Base-by-base conservation (phyloP, 2,888 invertebrate genomes). In the Pterostichus madidus region DNA sequence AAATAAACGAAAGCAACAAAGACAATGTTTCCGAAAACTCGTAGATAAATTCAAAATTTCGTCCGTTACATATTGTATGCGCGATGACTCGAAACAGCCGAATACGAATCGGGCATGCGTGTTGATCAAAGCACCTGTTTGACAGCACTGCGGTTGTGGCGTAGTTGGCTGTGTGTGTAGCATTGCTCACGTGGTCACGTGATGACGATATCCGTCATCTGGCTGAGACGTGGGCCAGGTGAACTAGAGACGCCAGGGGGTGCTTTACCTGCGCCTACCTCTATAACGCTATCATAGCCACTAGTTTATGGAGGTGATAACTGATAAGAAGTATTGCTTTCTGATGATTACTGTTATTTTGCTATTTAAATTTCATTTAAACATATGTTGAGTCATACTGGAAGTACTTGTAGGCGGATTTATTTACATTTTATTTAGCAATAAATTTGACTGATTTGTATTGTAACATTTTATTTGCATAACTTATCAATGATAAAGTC, bases 71-170 rank as follows among this genome's bases (percentile, higher is more conserved):
- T 75, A 49, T 8, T 52, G 31, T 10, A 10, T 49, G 17, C 31
- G 73, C 73, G 39, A 13, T 24, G 31, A 56, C 39, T 44, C 17
- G 17, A 71, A 71, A 71, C 68, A 71, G 15, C n/a, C 44, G 68
- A 32, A 61, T 17, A 59, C 31, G 49, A 4, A 17, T 71, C 15
- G 68, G 15, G 39, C 68, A 44, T 71, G 68, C 44, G 68, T 71
- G 68, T 44, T 75, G 32, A 11, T 75, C 10, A 11, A 8, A 13
- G 52, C 75, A 75, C 75, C 75, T 75, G 75, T 75, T 75, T 75
- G 75, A 75, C 75, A 52, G 24, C 13, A 75, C 75, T 75, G 68
- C 39, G 68, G 39, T 8, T 39, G 39, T 6, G 6, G 7, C 39
- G 64, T 17, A 44, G 68, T 39, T 44, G 44, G 44, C n/a, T 35